Evolutionary conservation across 2,797 vertebrate genomes (phyloP), one percentile per base, ranked within the genome.

Genomic region (Myioborus melanocephalus): DNA sequence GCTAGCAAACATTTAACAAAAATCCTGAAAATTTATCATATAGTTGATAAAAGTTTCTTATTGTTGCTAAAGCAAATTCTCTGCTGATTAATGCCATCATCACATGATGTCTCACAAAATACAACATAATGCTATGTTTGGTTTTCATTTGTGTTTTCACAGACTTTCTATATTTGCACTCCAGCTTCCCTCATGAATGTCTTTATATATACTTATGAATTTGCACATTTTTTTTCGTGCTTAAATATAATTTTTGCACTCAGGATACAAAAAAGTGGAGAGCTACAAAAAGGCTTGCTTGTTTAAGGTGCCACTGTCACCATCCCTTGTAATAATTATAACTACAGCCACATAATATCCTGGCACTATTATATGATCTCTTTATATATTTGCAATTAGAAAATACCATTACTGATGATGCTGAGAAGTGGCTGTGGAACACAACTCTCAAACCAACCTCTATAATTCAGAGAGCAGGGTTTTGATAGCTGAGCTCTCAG

Each of bases 121-220:
- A 35, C n/a, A 52, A 30, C 6, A 13, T 15, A 35, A 12, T 32
- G 39, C 23, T 69, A 9, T 3, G 6, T 63, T 89, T 70, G 28
- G 22, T 53, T 95, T 88, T 69, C 15, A 32, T 55, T 81, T 81
- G 12, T 70, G n/a, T 57, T 78, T 93, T 88, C 55, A 80, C 6
- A 50, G n/a, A 35, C 14, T 47, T 39, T 14, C 22, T 78, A 5
- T 37, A 75, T 81, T 78, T 76, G 16, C 30, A 55, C 24, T 91
- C 24, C 26, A 59, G 14, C 41, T 72, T 61, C 23, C 59, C 20
- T 72, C 22, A 14, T 15, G 12, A 26, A 26, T 50, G 18, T n/a
- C 8, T 63, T 30, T 59, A 34, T 27, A 14, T 15, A 5, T 34
- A 30, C 4, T 2, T 53, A 76, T 9, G 86, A 53, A 78, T 23